These are phyloP conservation scores for Nesometra sesokonis DNA, from an alignment of 35 echinoderm and acorn worm genomes.

Conservation along the genomic window DNA sequence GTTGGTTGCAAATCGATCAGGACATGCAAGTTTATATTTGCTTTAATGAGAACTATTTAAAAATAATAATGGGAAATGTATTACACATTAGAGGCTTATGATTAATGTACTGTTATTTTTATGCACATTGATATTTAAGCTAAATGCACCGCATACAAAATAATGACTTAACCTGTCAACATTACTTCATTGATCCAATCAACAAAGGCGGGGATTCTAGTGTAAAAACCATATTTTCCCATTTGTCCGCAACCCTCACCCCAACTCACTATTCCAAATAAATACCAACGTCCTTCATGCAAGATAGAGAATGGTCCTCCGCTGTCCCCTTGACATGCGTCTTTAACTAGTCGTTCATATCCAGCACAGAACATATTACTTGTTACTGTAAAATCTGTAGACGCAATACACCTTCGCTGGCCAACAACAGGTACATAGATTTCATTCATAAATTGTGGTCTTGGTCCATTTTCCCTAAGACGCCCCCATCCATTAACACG, in stretches of 20 bases:
- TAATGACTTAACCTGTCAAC: no score
- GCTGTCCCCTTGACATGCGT: constrained; percentile 88
- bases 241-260: constrained; percentile 64
- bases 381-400: constrained; percentile 44
- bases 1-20: no score
- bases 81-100: no score
- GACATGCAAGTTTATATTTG: no score
- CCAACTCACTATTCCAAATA: constrained; percentile 78
- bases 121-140: no score
- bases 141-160: no score
- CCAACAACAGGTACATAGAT: constrained; percentile 52
- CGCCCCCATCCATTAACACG: constrained; percentile 60
- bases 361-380: constrained; percentile 92
- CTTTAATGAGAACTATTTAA: no score
- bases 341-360: constrained; percentile 29
- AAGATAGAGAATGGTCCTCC: constrained; percentile 54
- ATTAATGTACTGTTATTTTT: no score
- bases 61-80: no score
- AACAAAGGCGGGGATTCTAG: constrained; percentile 44
- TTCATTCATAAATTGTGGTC: constrained; percentile 73
- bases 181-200: no score
- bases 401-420: constrained; percentile 20
- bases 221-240: constrained; percentile 86
- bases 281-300: constrained; percentile 48
- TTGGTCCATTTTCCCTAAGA: constrained; percentile 46